Evolutionary conservation across 2,888 invertebrate genomes (phyloP).

Genomic region (Ochropacha duplaris): DNA sequence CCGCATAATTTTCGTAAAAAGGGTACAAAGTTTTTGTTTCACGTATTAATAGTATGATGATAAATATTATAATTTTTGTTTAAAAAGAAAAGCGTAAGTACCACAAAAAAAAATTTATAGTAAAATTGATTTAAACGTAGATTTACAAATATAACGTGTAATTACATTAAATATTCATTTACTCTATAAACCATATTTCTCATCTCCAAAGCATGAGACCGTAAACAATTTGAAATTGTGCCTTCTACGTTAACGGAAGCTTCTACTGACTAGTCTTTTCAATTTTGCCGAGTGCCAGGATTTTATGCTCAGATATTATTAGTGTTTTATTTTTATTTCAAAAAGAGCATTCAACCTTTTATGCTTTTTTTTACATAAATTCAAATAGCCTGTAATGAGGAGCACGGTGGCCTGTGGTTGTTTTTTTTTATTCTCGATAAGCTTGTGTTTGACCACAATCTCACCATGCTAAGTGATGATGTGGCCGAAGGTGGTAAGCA

Average conservation of each 20-base stretch:
- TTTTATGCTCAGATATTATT: constrained; percentile 62
- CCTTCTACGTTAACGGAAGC: constrained; percentile 62
- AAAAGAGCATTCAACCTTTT: constrained; percentile 61
- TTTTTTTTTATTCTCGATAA: too few relatives aligned
- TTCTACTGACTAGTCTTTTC: constrained; percentile 71
- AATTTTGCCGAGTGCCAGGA: constrained; percentile 76
- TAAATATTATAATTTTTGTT: too few relatives aligned
- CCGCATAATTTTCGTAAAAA: too few relatives aligned
- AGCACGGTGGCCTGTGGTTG: too few relatives aligned
- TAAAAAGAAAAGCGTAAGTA: too few relatives aligned
- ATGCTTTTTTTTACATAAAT: constrained; percentile 3
- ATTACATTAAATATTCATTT: constrained; percentile 31
- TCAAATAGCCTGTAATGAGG: too few relatives aligned
- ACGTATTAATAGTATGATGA: too few relatives aligned
- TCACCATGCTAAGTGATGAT: too few relatives aligned
- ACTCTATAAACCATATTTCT: constrained; percentile 43
- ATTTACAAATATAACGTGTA: constrained; percentile 15
- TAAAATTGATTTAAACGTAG: background rate
- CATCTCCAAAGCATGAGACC: constrained; percentile 60
- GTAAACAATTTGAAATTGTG: constrained; percentile 70
- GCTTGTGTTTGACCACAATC: too few relatives aligned
- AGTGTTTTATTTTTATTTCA: constrained; percentile 72
- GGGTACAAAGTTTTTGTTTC: too few relatives aligned
- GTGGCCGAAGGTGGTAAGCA: too few relatives aligned
- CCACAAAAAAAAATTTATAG: too few relatives aligned